These are phyloP conservation scores for Andricus curvator DNA, from an alignment of 2,888 invertebrate genomes.

Conservation along the genomic window DNA sequence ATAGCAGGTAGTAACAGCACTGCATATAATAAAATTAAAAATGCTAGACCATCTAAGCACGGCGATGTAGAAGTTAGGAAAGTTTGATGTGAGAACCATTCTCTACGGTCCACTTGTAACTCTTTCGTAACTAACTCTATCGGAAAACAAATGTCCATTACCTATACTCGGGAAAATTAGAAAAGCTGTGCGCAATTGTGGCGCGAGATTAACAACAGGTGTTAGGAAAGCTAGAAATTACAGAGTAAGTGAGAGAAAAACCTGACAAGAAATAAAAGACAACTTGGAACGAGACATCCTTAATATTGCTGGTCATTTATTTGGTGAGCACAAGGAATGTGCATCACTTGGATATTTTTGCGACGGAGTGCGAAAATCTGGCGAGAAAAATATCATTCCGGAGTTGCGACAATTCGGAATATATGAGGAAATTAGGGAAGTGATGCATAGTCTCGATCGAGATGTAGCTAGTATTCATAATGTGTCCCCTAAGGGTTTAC, in stretches of 20 bases:
- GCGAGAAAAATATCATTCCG: too few species aligned
- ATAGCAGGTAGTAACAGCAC: slow-evolving; percentile 38
- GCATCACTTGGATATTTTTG: too few species aligned
- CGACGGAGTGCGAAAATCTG: too few species aligned
- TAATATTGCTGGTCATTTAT: not conserved
- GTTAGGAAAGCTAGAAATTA: not conserved
- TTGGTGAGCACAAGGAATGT: too few species aligned
- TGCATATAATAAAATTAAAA: slow-evolving; percentile 2
- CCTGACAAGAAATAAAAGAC: too few species aligned
- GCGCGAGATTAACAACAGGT: not conserved
- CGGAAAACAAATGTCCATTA: not conserved
- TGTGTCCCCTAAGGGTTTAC: too few species aligned
- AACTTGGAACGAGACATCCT: slow-evolving; percentile 18
- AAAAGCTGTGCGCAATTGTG: too few species aligned
- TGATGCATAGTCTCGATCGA: too few species aligned
- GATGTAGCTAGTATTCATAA: too few species aligned
- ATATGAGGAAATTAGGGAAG: too few species aligned
- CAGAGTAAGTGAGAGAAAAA: not conserved
- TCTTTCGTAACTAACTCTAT: not conserved
- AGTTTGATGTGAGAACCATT: slow-evolving; percentile 16
- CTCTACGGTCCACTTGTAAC: slow-evolving; percentile 19
- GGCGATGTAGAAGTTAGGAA: slow-evolving; percentile 18
- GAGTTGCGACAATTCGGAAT: too few species aligned
- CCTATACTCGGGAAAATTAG: too few species aligned
- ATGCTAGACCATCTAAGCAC: slow-evolving; percentile 1